phyloP scores from a whole-genome alignment of 1,140 invertebrate genomes.

The Mya arenaria region DNA sequence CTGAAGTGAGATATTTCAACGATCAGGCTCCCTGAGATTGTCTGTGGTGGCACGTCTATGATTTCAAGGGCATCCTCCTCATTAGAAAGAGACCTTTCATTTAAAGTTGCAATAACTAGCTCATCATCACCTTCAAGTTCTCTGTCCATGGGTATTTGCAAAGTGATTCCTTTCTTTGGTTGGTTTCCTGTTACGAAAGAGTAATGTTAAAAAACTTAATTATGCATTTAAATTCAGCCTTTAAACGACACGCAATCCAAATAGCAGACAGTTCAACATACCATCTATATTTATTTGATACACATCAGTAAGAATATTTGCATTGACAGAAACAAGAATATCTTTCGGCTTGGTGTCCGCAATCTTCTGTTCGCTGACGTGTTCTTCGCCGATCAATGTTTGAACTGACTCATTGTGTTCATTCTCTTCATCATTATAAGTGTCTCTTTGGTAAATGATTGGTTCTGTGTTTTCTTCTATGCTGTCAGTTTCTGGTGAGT shows the following conservation, averaged over 20 bases:
- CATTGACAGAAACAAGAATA: too few species aligned
- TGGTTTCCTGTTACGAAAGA: constrained; percentile 17
- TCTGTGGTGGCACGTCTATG: background rate
- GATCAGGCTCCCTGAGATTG: too few species aligned
- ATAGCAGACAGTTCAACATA: background rate
- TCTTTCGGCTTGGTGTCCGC: too few species aligned
- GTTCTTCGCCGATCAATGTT: too few species aligned
- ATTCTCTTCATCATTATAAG: too few species aligned
- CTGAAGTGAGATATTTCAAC: too few species aligned
- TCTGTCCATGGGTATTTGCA: constrained; percentile 28
- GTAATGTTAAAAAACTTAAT: background rate
- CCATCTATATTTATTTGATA: constrained; percentile 32
- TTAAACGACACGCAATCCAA: background rate
- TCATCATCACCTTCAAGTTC: constrained; percentile 12
- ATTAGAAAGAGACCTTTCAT: background rate
- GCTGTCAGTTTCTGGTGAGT: too few species aligned
- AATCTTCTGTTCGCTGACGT: too few species aligned
- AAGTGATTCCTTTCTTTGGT: constrained; percentile 25
- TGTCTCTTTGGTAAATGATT: too few species aligned
- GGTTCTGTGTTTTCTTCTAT: background rate
- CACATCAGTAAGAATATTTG: constrained; percentile 18
- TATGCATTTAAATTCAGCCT: background rate
- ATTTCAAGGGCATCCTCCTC: background rate
- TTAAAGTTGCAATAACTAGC: background rate
- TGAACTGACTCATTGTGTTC: too few species aligned